Conservation (phyloP, 2,797 vertebrate species). For the Leptodactylus fallax region DNA sequence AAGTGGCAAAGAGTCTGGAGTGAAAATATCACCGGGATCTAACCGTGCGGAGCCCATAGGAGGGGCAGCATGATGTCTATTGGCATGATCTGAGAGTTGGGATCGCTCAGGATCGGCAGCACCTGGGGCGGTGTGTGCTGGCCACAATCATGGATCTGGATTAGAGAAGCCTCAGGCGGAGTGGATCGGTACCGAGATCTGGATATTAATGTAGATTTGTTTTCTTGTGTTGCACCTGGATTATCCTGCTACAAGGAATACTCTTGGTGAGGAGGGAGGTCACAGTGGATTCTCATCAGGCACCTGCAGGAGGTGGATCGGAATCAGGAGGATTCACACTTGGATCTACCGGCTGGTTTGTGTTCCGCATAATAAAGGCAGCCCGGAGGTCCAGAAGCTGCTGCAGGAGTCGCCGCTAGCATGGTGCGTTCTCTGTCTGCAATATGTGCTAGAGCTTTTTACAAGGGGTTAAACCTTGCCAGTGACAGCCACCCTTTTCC, state of each 20-base stretch:
- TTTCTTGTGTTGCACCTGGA: constrained; percentile 35
- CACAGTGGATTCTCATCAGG: constrained; percentile 27
- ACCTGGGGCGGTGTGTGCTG: constrained; percentile 27
- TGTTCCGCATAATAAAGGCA: background rate
- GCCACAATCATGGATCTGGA: constrained; percentile 19
- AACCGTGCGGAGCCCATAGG: constrained; percentile 6
- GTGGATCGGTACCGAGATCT: background rate
- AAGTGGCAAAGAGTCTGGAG: background rate
- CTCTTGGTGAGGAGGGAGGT: background rate
- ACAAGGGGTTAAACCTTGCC: constrained; percentile 16
- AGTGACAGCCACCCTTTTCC: constrained; percentile 12
- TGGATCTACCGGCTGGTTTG: constrained; percentile 27
- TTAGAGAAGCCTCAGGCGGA: background rate
- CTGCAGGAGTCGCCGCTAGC: constrained; percentile 68
- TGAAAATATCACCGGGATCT: background rate
- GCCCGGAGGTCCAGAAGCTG: constrained; percentile 67
- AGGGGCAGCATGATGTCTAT: constrained; percentile 6
- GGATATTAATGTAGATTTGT: constrained; percentile 4
- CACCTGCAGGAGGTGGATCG: constrained; percentile 51
- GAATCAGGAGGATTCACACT: constrained; percentile 8
- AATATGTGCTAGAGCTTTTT: background rate
- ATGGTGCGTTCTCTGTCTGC: constrained; percentile 72
- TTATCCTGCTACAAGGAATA: constrained; percentile 10
- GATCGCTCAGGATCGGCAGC: constrained; percentile 1
- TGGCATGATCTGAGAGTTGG: constrained; percentile 48